Percentiles rank a stretch among this genome's conserved stretches.
phyloP scores from a whole-genome alignment of 2,888 invertebrate species.

The Temnothorax rugatulus region DNA sequence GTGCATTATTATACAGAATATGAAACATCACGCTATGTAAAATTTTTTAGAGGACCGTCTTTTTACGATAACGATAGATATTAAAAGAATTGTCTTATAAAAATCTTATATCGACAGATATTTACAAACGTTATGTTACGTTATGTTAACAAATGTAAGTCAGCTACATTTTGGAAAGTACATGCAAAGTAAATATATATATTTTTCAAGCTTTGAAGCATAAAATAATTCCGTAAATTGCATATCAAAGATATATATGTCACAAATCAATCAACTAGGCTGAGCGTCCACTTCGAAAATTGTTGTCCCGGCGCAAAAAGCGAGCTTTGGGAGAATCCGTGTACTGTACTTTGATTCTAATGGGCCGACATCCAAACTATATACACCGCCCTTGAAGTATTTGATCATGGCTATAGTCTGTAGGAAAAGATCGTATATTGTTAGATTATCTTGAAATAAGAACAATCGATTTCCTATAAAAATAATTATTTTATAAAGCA shows the following conservation, averaged over 20 bases:
- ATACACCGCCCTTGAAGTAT: slow-evolving; percentile 88
- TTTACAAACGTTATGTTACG: slow-evolving; percentile 16
- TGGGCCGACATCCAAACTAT: slow-evolving; percentile 88
- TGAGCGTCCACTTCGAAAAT: slow-evolving; percentile 87
- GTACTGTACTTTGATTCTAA: slow-evolving; percentile 73
- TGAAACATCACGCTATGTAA: background rate
- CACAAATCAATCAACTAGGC: slow-evolving; percentile 43
- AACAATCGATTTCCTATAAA: background rate
- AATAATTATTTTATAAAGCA: background rate
- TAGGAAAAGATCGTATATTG: background rate
- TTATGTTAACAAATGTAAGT: background rate
- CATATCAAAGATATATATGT: background rate
- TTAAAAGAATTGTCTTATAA: slow-evolving; percentile 7
- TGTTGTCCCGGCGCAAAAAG: slow-evolving; percentile 88
- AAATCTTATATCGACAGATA: slow-evolving; percentile 5
- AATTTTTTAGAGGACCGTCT: background rate
- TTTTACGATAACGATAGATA: background rate
- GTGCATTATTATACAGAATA: background rate
- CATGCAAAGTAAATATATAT: background rate
- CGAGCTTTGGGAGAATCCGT: slow-evolving; percentile 87
- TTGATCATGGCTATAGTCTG: slow-evolving; percentile 88
- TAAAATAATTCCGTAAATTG: background rate
- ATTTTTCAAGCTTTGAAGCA: background rate
- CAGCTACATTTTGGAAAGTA: background rate
- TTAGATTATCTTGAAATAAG: background rate